A percentile compares a stretch with the other conserved stretches of the same genome.
phyloP scores from a whole-genome alignment of 30 jellyfish, hydroid and myxozoan species.

The Cassiopea andromeda region DNA sequence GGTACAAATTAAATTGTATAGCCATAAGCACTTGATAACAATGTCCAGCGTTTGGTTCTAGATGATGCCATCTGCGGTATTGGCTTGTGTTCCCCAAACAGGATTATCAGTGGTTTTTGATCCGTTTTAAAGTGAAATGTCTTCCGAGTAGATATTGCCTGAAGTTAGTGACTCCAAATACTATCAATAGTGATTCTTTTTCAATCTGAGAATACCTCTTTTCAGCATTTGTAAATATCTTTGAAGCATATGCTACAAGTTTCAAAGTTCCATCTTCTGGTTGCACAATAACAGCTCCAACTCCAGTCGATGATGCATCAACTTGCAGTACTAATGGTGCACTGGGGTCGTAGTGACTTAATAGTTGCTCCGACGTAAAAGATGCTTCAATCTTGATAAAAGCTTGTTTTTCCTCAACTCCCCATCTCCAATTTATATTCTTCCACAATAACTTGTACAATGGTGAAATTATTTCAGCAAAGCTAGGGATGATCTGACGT shows the following conservation, averaged over 20 bases:
- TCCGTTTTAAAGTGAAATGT: background rate
- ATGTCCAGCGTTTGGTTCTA: background rate
- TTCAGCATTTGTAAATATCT: conserved; percentile 37
- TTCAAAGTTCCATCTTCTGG: conserved; percentile 4
- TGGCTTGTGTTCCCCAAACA: conserved; percentile 12
- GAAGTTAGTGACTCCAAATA: conserved; percentile 14
- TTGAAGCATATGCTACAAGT: conserved; percentile 40
- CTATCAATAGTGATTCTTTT: conserved; percentile 1
- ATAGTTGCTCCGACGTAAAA: background rate
- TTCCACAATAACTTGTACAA: conserved; percentile 14
- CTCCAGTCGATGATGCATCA: conserved; percentile 56
- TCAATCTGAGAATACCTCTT: conserved; percentile 28
- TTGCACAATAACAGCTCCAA: conserved; percentile 51
- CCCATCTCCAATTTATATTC: background rate
- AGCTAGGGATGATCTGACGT: background rate
- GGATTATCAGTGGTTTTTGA: conserved; percentile 5
- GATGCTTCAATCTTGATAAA: background rate
- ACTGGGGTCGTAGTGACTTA: conserved; percentile 46
- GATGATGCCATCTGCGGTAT: conserved; percentile 8
- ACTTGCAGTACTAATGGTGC: conserved; percentile 33
- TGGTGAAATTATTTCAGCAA: conserved; percentile 11
- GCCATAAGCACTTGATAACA: background rate
- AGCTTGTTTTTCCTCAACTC: conserved; percentile 16
- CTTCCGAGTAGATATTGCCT: conserved; percentile 16
- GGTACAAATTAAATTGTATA: background rate